These are phyloP conservation scores for Luffia ferchaultella DNA, from an alignment of 2,888 invertebrate species.

Conservation along the genomic window DNA sequence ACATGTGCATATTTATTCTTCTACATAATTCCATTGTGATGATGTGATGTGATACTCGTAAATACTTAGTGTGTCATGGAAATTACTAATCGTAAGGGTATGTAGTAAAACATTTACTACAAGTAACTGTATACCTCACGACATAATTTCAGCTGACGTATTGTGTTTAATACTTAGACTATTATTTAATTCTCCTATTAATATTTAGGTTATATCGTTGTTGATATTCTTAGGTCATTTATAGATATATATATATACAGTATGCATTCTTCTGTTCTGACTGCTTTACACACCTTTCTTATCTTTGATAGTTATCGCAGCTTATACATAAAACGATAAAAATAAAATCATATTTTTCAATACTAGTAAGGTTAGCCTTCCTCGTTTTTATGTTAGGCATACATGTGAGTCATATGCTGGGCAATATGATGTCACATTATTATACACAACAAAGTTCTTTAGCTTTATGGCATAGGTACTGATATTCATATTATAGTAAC, in stretches of 20 bases:
- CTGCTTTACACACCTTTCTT: slow-evolving; percentile 25
- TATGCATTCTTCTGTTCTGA: slow-evolving; percentile 5
- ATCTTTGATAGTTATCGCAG: slow-evolving; percentile 17
- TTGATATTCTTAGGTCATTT: not conserved
- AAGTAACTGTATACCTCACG: not conserved
- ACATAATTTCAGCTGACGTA: not conserved
- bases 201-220: not conserved
- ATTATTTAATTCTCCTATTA: not conserved
- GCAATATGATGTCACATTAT: no score
- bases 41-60: not conserved
- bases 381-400: no score
- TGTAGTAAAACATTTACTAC: not conserved
- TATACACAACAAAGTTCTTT: no score
- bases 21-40: not conserved
- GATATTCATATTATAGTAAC: no score
- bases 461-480: no score
- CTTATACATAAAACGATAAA: not conserved
- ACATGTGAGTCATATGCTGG: no score
- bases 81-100: not conserved
- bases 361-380: no score
- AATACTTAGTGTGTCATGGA: not conserved
- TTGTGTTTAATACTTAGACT: not conserved
- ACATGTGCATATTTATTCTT: not conserved
- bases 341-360: not conserved
- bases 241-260: no score